Conservation (phyloP, 2,888 invertebrate genomes). For the Cancer borealis region DNA sequence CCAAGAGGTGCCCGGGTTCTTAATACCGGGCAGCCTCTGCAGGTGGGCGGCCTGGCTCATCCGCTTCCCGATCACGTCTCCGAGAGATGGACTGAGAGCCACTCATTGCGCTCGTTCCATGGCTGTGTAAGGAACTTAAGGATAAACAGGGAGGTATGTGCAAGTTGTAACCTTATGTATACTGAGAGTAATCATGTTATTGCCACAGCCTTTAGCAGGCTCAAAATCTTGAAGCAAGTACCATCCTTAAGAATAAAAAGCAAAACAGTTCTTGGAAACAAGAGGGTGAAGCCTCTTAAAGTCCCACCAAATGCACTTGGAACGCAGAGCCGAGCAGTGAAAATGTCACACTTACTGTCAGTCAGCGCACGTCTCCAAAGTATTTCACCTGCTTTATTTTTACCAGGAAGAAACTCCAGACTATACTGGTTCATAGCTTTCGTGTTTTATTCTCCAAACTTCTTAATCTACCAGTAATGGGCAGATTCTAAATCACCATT, state of each 20-base stretch:
- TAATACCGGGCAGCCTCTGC: constrained; percentile 56
- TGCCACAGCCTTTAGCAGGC: neutral
- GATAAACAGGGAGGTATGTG: constrained; percentile 63
- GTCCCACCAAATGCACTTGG: neutral
- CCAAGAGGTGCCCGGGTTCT: constrained; percentile 53
- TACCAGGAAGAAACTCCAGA: neutral
- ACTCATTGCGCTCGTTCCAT: neutral
- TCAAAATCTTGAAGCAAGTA: neutral
- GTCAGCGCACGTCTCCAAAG: neutral
- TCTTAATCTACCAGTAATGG: neutral
- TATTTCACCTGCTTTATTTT: neutral
- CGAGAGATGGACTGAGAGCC: constrained; percentile 25
- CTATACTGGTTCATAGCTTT: neutral
- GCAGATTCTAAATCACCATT: neutral
- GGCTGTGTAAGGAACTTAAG: constrained; percentile 66
- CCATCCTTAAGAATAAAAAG: neutral
- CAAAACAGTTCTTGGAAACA: neutral
- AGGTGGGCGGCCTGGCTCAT: constrained; percentile 58
- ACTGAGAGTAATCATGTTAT: neutral
- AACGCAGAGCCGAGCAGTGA: neutral
- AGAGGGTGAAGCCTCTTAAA: neutral
- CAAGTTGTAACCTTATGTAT: neutral
- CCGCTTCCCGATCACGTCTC: constrained; percentile 32
- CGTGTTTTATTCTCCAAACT: neutral
- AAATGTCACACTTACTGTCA: neutral